phyloP scores from a whole-genome alignment of 2,113 vertebrate species.

The Antechinus flavipes region DNA sequence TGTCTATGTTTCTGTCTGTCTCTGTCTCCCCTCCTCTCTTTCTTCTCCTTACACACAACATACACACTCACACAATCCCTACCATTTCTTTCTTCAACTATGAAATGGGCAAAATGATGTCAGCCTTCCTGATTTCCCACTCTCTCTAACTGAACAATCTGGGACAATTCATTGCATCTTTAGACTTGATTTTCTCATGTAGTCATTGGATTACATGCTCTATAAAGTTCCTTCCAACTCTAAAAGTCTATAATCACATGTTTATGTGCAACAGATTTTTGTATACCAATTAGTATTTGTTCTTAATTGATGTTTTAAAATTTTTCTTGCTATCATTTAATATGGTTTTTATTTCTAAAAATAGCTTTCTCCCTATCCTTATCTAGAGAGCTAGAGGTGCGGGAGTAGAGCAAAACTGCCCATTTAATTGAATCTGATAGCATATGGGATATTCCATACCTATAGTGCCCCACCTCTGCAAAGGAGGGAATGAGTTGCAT shows the following conservation, averaged over 20 bases:
- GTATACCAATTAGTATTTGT: not conserved
- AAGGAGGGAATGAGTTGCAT: not conserved
- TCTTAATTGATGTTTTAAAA: not conserved
- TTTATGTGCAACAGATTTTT: constrained; percentile 16
- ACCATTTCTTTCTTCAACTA: not conserved
- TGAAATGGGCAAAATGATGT: not conserved
- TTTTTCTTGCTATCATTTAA: not conserved
- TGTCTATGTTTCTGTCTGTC: too few relatives aligned
- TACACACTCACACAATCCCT: not conserved
- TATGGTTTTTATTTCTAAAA: not conserved
- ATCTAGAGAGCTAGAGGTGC: not conserved
- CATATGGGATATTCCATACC: not conserved
- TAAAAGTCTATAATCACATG: not conserved
- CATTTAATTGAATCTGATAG: not conserved
- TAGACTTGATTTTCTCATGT: constrained; percentile 13
- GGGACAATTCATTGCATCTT: not conserved
- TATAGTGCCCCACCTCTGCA: not conserved
- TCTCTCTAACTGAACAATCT: not conserved
- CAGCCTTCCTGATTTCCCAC: not conserved
- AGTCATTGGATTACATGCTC: constrained; percentile 2
- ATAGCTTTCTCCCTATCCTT: not conserved
- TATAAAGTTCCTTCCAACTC: not conserved
- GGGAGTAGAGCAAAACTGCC: not conserved
- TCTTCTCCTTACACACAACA: not conserved
- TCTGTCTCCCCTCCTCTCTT: too few relatives aligned